phyloP scores from a whole-genome alignment of 2,113 vertebrate species.

The Prunella fulvescens region DNA sequence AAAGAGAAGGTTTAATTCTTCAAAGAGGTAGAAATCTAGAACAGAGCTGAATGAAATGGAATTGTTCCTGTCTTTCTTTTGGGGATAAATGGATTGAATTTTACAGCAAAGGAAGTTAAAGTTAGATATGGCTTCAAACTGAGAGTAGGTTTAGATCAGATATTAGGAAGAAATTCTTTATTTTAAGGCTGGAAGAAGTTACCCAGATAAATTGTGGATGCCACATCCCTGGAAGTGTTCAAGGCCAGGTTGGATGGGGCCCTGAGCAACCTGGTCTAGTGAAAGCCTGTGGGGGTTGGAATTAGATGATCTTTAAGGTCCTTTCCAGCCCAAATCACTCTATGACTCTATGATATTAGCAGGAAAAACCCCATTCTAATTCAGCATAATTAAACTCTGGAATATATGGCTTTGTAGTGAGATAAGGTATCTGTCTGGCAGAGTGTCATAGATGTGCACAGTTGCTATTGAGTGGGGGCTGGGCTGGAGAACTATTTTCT shows the following conservation, averaged over 20 bases:
- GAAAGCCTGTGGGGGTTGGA: rapidly evolving
- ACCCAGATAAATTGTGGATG: neutral
- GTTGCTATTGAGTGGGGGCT: neutral
- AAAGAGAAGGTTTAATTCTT: neutral
- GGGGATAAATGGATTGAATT: neutral
- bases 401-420: neutral
- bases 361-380: neutral
- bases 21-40: neutral
- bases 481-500: neutral
- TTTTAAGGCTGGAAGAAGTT: neutral
- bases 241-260: neutral
- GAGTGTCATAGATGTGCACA: neutral
- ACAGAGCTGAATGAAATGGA: neutral
- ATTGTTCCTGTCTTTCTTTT: neutral
- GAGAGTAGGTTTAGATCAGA: neutral
- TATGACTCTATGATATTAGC: neutral
- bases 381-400: neutral
- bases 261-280: neutral
- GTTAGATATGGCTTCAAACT: neutral
- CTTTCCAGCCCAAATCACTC: neutral
- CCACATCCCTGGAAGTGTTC: no score
- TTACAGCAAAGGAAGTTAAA: neutral
- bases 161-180: neutral
- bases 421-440: neutral
- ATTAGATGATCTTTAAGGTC: neutral